phyloP scores from a whole-genome alignment of 2,797 vertebrate genomes.

The Ptychobarbus kaznakovi region DNA sequence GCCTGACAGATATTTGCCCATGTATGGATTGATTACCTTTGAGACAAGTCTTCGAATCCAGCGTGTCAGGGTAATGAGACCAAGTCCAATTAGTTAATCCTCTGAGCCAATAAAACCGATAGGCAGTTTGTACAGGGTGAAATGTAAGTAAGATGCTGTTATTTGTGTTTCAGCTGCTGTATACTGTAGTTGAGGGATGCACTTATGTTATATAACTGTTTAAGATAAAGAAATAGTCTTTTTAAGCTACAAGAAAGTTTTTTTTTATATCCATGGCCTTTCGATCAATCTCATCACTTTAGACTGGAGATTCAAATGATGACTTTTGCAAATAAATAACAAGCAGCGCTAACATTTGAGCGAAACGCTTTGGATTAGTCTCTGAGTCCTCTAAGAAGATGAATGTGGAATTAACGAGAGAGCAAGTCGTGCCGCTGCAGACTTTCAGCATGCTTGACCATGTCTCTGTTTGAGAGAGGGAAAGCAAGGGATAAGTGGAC shows the following conservation, averaged over 20 bases:
- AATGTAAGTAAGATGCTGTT: constrained; percentile 44
- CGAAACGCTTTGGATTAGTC: constrained; percentile 69
- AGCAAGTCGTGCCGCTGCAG: constrained; percentile 61
- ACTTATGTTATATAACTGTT: not conserved
- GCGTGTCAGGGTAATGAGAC: constrained; percentile 54
- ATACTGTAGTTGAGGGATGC: not conserved
- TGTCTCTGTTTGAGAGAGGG: constrained; percentile 70
- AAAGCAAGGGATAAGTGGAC: constrained; percentile 75
- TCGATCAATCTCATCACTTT: constrained; percentile 26
- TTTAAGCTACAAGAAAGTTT: not conserved
- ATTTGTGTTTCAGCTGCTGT: constrained; percentile 25
- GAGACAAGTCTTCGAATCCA: constrained; percentile 46
- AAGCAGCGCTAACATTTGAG: constrained; percentile 62
- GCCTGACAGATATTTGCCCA: constrained; percentile 34
- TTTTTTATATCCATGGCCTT: not conserved
- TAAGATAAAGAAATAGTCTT: constrained; percentile 5
- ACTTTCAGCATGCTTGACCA: constrained; percentile 81
- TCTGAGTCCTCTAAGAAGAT: constrained; percentile 64
- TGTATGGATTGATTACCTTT: constrained; percentile 58
- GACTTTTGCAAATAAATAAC: constrained; percentile 42
- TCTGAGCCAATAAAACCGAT: constrained; percentile 51
- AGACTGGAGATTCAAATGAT: constrained; percentile 34
- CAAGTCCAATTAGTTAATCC: constrained; percentile 58
- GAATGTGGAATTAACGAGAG: constrained; percentile 67
- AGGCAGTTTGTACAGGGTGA: constrained; percentile 31